Evolutionary conservation across 2,888 invertebrate genomes (phyloP).

Genomic region (Leptothorax acervorum): DNA sequence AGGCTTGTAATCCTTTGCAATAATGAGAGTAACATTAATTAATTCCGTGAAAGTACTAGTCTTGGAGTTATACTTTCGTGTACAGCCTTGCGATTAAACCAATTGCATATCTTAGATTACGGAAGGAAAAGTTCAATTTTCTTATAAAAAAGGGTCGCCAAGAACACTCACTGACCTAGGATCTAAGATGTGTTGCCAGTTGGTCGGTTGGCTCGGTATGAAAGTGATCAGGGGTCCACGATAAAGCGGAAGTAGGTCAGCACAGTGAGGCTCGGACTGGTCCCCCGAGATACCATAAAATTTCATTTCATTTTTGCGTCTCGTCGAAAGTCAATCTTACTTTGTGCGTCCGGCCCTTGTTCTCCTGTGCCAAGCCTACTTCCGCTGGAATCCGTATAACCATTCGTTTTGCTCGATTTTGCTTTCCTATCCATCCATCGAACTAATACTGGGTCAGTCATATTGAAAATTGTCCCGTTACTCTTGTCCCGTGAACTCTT

Average conservation of each 20-base stretch:
- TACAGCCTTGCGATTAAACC: not conserved
- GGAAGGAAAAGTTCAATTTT: slow-evolving; percentile 17
- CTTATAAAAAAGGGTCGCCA: slow-evolving; percentile 23
- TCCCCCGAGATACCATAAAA: slow-evolving; percentile 50
- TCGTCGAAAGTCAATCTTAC: slow-evolving; percentile 52
- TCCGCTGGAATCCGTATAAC: not conserved
- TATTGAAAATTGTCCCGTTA: slow-evolving; percentile 34
- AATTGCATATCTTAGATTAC: not conserved
- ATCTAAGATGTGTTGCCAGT: slow-evolving; percentile 57
- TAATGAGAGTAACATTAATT: slow-evolving; percentile 4
- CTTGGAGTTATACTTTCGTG: not conserved
- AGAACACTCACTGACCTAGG: slow-evolving; percentile 75
- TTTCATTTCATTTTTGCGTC: slow-evolving; percentile 62
- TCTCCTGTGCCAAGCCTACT: slow-evolving; percentile 32
- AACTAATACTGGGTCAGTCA: slow-evolving; percentile 26
- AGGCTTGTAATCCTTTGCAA: not conserved
- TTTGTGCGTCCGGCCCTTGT: slow-evolving; percentile 27
- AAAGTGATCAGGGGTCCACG: slow-evolving; percentile 73
- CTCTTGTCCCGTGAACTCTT: not conserved
- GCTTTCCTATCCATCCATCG: slow-evolving; percentile 19
- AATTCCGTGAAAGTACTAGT: not conserved
- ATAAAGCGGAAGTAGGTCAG: slow-evolving; percentile 69
- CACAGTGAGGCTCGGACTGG: slow-evolving; percentile 42
- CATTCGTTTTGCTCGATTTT: slow-evolving; percentile 1
- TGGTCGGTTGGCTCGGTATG: slow-evolving; percentile 59